These are phyloP conservation scores for Enteromius fasciolatus DNA, from an alignment of 2,797 vertebrate species.

Conservation along the genomic window DNA sequence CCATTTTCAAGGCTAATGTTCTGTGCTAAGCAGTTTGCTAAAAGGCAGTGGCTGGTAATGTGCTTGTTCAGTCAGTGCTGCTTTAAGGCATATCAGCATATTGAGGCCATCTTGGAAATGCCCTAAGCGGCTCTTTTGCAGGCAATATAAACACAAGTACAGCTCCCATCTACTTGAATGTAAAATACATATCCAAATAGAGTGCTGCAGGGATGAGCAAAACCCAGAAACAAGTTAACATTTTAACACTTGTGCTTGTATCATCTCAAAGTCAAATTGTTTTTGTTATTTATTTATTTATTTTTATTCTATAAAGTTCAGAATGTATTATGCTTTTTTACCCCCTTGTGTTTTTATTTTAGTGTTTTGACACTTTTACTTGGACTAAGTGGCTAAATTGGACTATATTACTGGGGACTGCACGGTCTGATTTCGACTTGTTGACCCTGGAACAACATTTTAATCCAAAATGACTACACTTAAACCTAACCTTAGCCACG, in stretches of 20 bases:
- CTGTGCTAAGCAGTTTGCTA: background rate
- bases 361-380: background rate
- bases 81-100: background rate
- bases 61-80: background rate
- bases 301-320: background rate
- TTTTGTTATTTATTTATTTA: background rate
- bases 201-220: background rate
- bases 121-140: background rate
- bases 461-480: too few species aligned
- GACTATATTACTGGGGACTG: background rate
- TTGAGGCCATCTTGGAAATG: conserved; percentile 1
- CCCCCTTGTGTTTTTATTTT: background rate
- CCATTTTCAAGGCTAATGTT: background rate
- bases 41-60: background rate
- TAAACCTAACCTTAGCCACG: too few species aligned
- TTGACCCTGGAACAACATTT: too few species aligned
- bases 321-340: background rate
- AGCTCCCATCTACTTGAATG: background rate
- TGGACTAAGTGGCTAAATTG: background rate
- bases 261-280: background rate
- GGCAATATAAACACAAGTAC: background rate
- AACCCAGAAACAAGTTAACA: background rate
- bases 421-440: too few species aligned
- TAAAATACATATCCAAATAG: background rate
- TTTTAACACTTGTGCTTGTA: background rate